phyloP scores from a whole-genome alignment of 2,888 invertebrate genomes.

The Galeruca laticollis region DNA sequence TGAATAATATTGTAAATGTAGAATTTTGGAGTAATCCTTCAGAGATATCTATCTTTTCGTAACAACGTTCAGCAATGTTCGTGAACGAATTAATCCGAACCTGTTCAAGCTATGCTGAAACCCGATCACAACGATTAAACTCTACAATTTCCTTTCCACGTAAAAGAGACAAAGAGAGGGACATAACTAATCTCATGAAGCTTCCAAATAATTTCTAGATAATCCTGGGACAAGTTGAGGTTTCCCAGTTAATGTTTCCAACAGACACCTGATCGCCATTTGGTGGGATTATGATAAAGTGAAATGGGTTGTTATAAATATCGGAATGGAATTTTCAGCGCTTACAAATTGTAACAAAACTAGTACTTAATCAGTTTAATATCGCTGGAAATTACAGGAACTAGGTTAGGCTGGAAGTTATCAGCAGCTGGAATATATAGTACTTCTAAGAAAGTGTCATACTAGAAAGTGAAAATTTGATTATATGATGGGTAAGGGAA shows the following conservation, averaged over 20 bases:
- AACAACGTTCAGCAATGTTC: not conserved
- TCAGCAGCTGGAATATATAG: no score
- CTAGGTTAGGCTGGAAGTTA: no score
- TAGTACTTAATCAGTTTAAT: no score
- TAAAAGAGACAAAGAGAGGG: slow-evolving; percentile 16
- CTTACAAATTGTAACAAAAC: no score
- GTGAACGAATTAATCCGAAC: slow-evolving; percentile 13
- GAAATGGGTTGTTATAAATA: slow-evolving; percentile 7
- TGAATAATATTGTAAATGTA: no score
- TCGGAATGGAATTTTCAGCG: no score
- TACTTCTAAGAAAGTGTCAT: no score
- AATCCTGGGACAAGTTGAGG: slow-evolving; percentile 39
- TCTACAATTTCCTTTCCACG: not conserved
- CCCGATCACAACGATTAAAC: slow-evolving; percentile 25
- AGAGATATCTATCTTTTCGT: not conserved
- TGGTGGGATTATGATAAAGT: slow-evolving; percentile 28
- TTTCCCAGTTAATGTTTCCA: slow-evolving; percentile 35
- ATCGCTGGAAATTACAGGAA: no score
- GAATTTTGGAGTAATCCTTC: not conserved
- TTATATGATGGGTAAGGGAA: no score
- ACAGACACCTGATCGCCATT: slow-evolving; percentile 36
- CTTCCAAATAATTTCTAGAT: slow-evolving; percentile 42
- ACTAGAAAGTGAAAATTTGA: no score
- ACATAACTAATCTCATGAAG: slow-evolving; percentile 30
- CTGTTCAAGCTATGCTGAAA: slow-evolving; percentile 15